These are phyloP conservation scores for Sebastes alutus DNA, from an alignment of 2,797 vertebrate species.

Conservation along the genomic window DNA sequence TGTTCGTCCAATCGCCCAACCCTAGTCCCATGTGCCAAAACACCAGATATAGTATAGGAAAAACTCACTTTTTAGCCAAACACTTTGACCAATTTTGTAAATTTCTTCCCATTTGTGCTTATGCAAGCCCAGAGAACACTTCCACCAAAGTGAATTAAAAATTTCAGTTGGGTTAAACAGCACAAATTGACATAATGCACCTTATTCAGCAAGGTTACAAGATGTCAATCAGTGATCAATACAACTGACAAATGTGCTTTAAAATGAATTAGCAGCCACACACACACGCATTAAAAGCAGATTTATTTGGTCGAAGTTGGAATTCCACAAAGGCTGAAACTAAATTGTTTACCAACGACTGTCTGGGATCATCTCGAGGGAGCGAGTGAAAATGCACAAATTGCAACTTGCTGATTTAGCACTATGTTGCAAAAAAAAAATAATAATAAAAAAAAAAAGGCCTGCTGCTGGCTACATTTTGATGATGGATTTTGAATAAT, in stretches of 20 bases:
- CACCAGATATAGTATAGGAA: too few relatives aligned
- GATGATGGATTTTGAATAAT: slow-evolving; percentile 81
- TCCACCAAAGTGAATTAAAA: not conserved
- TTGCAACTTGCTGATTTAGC: slow-evolving; percentile 73
- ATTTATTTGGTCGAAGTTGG: slow-evolving; percentile 28
- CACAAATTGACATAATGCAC: not conserved
- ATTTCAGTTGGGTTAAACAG: slow-evolving; percentile 1
- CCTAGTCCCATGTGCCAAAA: too few relatives aligned
- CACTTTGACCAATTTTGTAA: not conserved
- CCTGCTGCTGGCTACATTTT: slow-evolving; percentile 70
- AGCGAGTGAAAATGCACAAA: slow-evolving; percentile 60
- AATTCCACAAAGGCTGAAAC: slow-evolving; percentile 49
- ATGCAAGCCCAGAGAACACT: not conserved
- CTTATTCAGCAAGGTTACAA: slow-evolving; percentile 52
- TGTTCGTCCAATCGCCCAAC: too few relatives aligned
- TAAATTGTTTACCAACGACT: slow-evolving; percentile 71
- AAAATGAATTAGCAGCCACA: slow-evolving; percentile 53
- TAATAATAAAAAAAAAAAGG: slow-evolving; percentile 9
- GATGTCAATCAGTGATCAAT: slow-evolving; percentile 55
- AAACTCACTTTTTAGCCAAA: not conserved
- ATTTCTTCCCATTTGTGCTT: not conserved
- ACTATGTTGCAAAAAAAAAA: slow-evolving; percentile 50
- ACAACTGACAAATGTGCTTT: slow-evolving; percentile 45
- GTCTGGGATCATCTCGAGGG: slow-evolving; percentile 55
- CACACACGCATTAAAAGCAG: slow-evolving; percentile 14